Conservation (phyloP, 2,888 invertebrate species). For the Caenorhabditis wallacei region DNA sequence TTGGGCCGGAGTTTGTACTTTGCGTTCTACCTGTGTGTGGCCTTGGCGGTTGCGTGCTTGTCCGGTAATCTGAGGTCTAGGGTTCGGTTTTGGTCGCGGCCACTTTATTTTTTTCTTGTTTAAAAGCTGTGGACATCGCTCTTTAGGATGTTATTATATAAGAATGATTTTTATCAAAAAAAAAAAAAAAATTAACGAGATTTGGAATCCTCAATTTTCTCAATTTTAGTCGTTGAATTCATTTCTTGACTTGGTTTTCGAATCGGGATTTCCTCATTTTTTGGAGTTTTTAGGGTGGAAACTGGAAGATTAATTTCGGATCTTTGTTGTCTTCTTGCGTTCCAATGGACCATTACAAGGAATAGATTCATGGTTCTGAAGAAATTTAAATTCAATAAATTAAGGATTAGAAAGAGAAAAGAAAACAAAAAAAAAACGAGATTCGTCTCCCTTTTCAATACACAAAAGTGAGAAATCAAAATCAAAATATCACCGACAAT, state of each 20-base stretch:
- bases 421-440: not conserved
- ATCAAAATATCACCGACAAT: not conserved
- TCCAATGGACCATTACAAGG: conserved; percentile 18
- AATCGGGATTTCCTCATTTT: not conserved
- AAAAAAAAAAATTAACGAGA: not conserved
- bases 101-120: too few relatives aligned
- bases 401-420: not conserved
- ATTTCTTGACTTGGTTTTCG: conserved; percentile 13
- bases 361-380: conserved; percentile 38
- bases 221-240: not conserved
- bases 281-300: not conserved
- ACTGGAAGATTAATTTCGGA: not conserved
- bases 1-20: too few relatives aligned
- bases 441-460: too few relatives aligned
- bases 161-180: not conserved
- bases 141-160: too few relatives aligned
- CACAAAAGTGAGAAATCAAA: not conserved
- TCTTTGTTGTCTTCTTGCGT: not conserved
- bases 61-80: too few relatives aligned
- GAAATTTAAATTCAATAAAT: too few relatives aligned
- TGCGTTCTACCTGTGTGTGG: too few relatives aligned
- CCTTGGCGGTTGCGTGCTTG: too few relatives aligned
- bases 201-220: conserved; percentile 4
- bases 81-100: too few relatives aligned
- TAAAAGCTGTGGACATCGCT: too few relatives aligned